Evolutionary conservation across 1,140 invertebrate genomes (phyloP).

Genomic region (Drosophila ironensis): DNA sequence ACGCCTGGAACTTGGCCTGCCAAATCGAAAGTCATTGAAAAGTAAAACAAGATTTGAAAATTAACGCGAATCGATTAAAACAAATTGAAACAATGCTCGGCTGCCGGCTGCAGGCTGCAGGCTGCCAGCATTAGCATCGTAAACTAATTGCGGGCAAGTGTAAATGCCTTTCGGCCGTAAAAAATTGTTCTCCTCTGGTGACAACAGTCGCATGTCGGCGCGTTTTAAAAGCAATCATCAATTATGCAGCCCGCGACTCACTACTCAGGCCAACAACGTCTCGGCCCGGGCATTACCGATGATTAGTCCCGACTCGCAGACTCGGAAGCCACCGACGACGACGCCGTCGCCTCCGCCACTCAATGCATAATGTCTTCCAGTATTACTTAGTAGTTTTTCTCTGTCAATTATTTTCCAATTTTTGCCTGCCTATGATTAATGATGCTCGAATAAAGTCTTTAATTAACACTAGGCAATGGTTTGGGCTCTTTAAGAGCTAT

Average conservation of each 20-base stretch:
- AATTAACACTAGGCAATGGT: background rate
- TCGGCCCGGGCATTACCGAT: slow-evolving; percentile 31
- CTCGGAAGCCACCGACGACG: slow-evolving; percentile 30
- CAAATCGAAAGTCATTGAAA: slow-evolving; percentile 15
- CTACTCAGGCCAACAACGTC: slow-evolving; percentile 13
- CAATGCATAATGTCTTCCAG: slow-evolving; percentile 21
- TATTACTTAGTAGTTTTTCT: slow-evolving; percentile 12
- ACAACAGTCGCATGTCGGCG: slow-evolving; percentile 66
- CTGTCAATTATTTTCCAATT: slow-evolving; percentile 16
- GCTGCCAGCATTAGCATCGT: slow-evolving; percentile 39
- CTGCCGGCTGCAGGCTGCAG: background rate
- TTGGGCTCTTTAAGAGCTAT: background rate
- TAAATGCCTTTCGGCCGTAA: slow-evolving; percentile 62
- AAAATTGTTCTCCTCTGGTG: slow-evolving; percentile 64
- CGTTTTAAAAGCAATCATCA: slow-evolving; percentile 80
- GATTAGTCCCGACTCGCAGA: slow-evolving; percentile 34
- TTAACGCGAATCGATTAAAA: slow-evolving; percentile 77
- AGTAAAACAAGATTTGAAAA: slow-evolving; percentile 41
- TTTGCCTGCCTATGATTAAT: slow-evolving; percentile 32
- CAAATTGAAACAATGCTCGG: slow-evolving; percentile 60
- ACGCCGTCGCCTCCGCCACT: too few species aligned
- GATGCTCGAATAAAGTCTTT: background rate
- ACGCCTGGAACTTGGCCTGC: too few species aligned
- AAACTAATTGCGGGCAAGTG: slow-evolving; percentile 78
- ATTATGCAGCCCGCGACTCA: slow-evolving; percentile 62